phyloP scores from a whole-genome alignment of 2,888 invertebrate genomes.

The Candidula unifasciata region DNA sequence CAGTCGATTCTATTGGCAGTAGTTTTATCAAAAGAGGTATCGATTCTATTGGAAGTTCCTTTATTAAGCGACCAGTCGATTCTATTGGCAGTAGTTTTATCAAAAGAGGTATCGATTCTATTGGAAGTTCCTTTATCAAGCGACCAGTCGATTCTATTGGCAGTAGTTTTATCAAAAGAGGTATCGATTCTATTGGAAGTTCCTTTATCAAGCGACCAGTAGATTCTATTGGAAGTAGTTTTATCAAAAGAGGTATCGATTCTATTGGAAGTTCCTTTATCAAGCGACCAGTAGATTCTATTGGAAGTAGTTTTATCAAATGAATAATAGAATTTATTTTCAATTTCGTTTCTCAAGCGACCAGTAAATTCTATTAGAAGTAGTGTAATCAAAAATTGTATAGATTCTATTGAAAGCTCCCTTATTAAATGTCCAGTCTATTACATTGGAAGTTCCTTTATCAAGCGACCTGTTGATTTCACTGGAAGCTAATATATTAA shows the following conservation, averaged over 20 bases:
- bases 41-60: conserved; percentile 35
- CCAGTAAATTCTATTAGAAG: conserved; percentile 14
- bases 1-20: conserved; percentile 21
- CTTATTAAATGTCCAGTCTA: conserved; percentile 14
- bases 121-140: conserved; percentile 20
- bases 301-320: conserved; percentile 27
- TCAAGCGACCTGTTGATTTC: conserved; percentile 2
- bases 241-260: conserved; percentile 31
- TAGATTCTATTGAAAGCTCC: conserved; percentile 25
- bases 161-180: conserved; percentile 30
- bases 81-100: conserved; percentile 30
- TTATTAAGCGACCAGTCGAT: conserved; percentile 23
- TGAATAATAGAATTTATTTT: conserved; percentile 19
- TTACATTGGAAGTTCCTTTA: not conserved
- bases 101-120: conserved; percentile 12
- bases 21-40: conserved; percentile 23
- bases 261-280: conserved; percentile 23
- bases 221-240: conserved; percentile 32
- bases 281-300: conserved; percentile 2
- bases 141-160: conserved; percentile 23
- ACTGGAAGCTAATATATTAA: conserved; percentile 30
- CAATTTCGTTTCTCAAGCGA: conserved; percentile 30
- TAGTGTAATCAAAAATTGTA: not conserved
- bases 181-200: conserved; percentile 32
- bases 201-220: conserved; percentile 13